Evolutionary conservation across 2,888 invertebrate genomes (phyloP).

Genomic region (Drosophila borborema): DNA sequence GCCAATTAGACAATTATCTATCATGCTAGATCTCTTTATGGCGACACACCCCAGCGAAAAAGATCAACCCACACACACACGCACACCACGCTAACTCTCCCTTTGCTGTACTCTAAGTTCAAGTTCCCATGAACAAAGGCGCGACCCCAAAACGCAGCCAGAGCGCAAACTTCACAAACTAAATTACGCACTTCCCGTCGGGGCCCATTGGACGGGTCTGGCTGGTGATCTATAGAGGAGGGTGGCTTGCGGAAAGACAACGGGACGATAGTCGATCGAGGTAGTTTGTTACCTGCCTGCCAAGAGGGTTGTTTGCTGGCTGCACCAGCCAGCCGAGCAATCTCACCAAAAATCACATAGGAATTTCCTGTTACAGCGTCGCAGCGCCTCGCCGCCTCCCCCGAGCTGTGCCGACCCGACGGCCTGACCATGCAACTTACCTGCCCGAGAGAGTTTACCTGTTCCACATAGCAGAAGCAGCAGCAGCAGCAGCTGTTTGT

Average conservation of each 20-base stretch:
- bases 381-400: constrained; percentile 52
- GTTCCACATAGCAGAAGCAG: constrained; percentile 55
- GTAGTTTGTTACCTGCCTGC: constrained; percentile 52
- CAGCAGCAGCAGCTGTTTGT: constrained; percentile 71
- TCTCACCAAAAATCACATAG: constrained; percentile 79
- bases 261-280: constrained; percentile 33
- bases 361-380: constrained; percentile 77
- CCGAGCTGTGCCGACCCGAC: constrained; percentile 31
- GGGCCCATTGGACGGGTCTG: constrained; percentile 27
- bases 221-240: constrained; percentile 49
- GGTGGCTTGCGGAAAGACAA: constrained; percentile 61
- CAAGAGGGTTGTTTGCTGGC: constrained; percentile 49
- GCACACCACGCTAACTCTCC: constrained; percentile 10
- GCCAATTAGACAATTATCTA: constrained; percentile 40
- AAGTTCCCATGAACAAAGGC: constrained; percentile 73
- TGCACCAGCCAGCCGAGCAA: constrained; percentile 49
- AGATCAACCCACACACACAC: constrained; percentile 52
- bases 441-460: constrained; percentile 70
- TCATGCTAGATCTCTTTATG: background rate
- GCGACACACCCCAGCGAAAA: constrained; percentile 34
- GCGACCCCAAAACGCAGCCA: constrained; percentile 72
- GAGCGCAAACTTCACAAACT: constrained; percentile 68
- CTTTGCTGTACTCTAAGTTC: constrained; percentile 44
- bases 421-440: constrained; percentile 51
- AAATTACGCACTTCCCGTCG: constrained; percentile 80